Base-by-base conservation (phyloP, 2,888 invertebrate species). In the Drosophila mimetica region DNA sequence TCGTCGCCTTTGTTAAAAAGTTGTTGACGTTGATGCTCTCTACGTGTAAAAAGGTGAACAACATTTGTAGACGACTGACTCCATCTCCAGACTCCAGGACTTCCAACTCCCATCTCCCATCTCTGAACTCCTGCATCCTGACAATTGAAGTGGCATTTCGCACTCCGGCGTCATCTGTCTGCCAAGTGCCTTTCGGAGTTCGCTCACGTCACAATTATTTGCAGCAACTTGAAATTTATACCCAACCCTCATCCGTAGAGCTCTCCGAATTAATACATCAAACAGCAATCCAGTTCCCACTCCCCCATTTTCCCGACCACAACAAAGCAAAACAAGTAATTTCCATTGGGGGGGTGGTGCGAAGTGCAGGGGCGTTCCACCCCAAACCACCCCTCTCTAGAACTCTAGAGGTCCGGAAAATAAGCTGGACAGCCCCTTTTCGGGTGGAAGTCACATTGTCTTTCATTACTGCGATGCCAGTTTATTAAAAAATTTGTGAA, bases 1-100 rank as follows among this genome's bases (percentile, higher is more conserved):
- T 30, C 60, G 60, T 65, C 59, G 51, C 55, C 71, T 83, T 83
- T 80, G 84, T 79, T 79, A 76, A 87, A 83, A 85, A 85, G 86
- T 86, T 85, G 84, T 85, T 85, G 84, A 85, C 84, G 84, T 73
- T 86, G 86, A 84, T 84, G 88, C 86, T 83, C 66, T 54, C 80
- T 73, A 80, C 88, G 88, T 88, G 86, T 80, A 82, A 86, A 80
- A 85, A 85, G 84, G 88, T 86, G 84, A 85, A 85, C 88, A 85
- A 85, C 84, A 85, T 78, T 88, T 86, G 83, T 86, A 86, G 80
- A 71, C 78, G 74, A 50, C 69, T 51, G 34, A 11, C 36, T 59
- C 28, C 14, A 34, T n/a, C 53, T 32, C 16, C 13, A 9, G 42
- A 4, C 63, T 51, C 47, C n/a, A 11, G 60, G n/a, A n/a, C n/a